These are phyloP conservation scores for Temnothorax curvispinosus DNA, from an alignment of 1,140 invertebrate genomes.

Conservation along the genomic window DNA sequence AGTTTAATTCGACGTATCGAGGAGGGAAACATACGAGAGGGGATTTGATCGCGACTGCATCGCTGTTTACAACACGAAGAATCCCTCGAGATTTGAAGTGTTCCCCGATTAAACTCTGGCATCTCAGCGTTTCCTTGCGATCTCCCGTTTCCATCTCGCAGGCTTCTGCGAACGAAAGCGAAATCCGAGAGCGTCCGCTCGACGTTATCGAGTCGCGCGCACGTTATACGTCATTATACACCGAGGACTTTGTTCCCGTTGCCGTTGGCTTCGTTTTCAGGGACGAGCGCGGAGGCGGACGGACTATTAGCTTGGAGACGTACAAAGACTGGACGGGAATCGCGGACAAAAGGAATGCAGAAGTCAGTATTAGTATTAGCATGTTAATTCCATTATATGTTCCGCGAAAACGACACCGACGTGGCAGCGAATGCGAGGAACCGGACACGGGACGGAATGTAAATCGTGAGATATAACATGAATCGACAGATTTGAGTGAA, in stretches of 20 bases:
- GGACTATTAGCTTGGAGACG: not conserved
- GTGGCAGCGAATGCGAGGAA: not conserved
- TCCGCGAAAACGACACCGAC: slow-evolving; percentile 11
- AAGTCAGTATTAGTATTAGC: slow-evolving; percentile 42
- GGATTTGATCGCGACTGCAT: not conserved
- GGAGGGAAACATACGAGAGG: not conserved
- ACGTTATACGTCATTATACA: slow-evolving; percentile 35
- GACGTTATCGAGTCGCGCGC: slow-evolving; percentile 48
- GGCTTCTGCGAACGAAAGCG: slow-evolving; percentile 51
- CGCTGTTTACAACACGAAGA: slow-evolving; percentile 32
- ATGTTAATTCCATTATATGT: slow-evolving; percentile 30
- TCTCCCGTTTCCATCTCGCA: slow-evolving; percentile 61
- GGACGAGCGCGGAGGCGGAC: slow-evolving; percentile 9
- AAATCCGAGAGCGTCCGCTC: slow-evolving; percentile 64
- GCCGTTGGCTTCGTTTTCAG: slow-evolving; percentile 24
- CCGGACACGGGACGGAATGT: not conserved
- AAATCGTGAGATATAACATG: not conserved
- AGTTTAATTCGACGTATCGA: slow-evolving; percentile 14
- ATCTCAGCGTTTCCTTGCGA: slow-evolving; percentile 33
- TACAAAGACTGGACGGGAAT: not conserved
- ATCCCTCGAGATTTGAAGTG: slow-evolving; percentile 29
- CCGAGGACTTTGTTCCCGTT: slow-evolving; percentile 60
- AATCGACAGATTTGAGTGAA: not conserved
- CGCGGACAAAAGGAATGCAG: slow-evolving; percentile 51
- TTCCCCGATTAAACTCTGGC: slow-evolving; percentile 28